Base-by-base conservation (phyloP, 2,797 vertebrate genomes). In the Gobio occitaniae region DNA sequence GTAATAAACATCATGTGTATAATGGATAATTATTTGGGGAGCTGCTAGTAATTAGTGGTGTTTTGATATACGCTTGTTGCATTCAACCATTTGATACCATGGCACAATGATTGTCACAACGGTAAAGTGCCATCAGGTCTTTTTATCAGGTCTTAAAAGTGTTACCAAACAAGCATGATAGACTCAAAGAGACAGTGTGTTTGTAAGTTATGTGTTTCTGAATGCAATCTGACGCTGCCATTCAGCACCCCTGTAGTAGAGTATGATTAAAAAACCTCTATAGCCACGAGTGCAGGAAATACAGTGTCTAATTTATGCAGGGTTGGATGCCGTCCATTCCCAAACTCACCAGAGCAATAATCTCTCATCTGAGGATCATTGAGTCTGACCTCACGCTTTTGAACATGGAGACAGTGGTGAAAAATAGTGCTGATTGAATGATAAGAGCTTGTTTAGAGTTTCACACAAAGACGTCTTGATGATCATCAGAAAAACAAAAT, bases 381-480 rank as follows among this genome's bases (percentile, higher is more conserved):
- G 56, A 48, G 78, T 54, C 61, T 82, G 84, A 78, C 79, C 79
- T 86, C 84, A 82, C 16, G 19, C 41, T 61, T 81, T 75, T 80
- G 59, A 80, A 85, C 72, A 50, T 36, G 78, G 61, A 75, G 84
- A 70, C 84, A 74, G 75, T 56, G 70, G 79, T 56, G 70, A 54
- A 68, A 79, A 59, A 59, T 41, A 61, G 17, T 61, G 72, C 72
- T 41, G 79, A 82, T 32, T 77, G 61, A 54, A 50, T 85, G 78
- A 80, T 75, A 63, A 78, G 65, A 84, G 48, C 16, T 15, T 3
- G 50, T 36, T 41, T 48, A 17, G 41, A 11, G 69, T 68, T 81
- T 68, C 16, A 82, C 47, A 25, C 47, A 71, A 15, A 84, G 41
- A 21, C 17, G 7, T 66, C 65, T 54, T 13, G 38, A 77, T 65